phyloP scores from a whole-genome alignment of 2,888 invertebrate genomes.

The Calameuta filiformis region DNA sequence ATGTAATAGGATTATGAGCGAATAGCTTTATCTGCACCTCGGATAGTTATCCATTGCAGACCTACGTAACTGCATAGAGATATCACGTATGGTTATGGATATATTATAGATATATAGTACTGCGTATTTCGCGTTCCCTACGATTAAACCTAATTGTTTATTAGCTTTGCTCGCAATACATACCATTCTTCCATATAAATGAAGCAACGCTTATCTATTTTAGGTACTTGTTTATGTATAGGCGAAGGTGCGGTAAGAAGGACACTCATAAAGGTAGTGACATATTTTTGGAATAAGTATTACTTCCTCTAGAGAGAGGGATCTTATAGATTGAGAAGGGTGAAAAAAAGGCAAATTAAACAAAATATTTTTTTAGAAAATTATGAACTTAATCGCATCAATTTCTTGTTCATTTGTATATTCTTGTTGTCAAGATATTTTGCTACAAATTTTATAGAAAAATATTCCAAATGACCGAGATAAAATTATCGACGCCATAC shows the following conservation, averaged over 20 bases:
- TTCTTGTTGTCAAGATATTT: not conserved
- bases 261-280: not conserved
- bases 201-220: not conserved
- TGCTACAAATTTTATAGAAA: not conserved
- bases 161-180: conserved; percentile 9
- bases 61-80: not conserved
- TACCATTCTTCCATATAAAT: not conserved
- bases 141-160: conserved; percentile 20
- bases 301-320: too few species aligned
- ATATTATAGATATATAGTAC: not conserved
- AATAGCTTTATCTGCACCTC: not conserved
- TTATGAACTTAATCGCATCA: not conserved
- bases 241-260: not conserved
- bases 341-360: not conserved
- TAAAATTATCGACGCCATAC: not conserved
- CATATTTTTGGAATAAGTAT: not conserved
- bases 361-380: not conserved
- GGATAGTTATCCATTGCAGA: not conserved
- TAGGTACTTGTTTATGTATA: not conserved
- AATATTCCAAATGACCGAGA: not conserved
- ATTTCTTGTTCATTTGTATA: not conserved
- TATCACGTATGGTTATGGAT: too few species aligned
- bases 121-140: conserved; percentile 8
- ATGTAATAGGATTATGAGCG: conserved; percentile 1
- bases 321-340: too few species aligned